Evolutionary conservation across 2,888 invertebrate species (phyloP).

Genomic region (Kuschelorhynchus macadamiae): DNA sequence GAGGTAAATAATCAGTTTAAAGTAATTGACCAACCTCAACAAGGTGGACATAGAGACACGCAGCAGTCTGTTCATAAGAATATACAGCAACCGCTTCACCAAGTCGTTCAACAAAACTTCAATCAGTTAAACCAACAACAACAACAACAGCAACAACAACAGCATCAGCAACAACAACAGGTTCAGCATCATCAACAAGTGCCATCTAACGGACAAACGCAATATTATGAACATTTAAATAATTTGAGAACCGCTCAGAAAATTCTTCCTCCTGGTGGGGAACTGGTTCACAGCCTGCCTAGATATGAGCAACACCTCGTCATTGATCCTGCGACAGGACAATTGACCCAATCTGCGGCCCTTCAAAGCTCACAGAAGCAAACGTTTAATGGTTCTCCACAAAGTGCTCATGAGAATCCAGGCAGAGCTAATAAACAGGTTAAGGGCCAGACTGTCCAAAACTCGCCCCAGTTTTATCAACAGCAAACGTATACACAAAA

Average conservation of each 20-base stretch:
- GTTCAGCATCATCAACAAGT: constrained; percentile 30
- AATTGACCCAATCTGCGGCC: constrained; percentile 42
- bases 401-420: constrained; percentile 8
- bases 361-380: constrained; percentile 60
- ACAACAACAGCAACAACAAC: constrained; percentile 31
- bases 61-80: constrained; percentile 48
- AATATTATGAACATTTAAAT: constrained; percentile 53
- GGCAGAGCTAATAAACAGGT: constrained; percentile 61
- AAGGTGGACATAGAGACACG: background rate
- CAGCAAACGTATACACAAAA: constrained; percentile 46
- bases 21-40: constrained; percentile 37
- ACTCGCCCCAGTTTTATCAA: constrained; percentile 20
- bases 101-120: constrained; percentile 54
- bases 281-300: constrained; percentile 82
- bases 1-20: constrained; percentile 48
- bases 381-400: constrained; percentile 37
- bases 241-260: constrained; percentile 60
- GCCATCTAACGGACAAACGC: constrained; percentile 52
- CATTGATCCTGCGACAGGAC: constrained; percentile 61
- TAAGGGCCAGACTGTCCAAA: constrained; percentile 57
- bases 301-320: constrained; percentile 85
- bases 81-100: constrained; percentile 56
- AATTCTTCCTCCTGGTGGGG: constrained; percentile 77
- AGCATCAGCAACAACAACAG: constrained; percentile 53
- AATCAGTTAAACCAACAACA: constrained; percentile 55